Percentiles rank a stretch among this genome's conserved stretches.
phyloP scores from a whole-genome alignment of 1,140 invertebrate species.

The Chrysomallon squamiferum region DNA sequence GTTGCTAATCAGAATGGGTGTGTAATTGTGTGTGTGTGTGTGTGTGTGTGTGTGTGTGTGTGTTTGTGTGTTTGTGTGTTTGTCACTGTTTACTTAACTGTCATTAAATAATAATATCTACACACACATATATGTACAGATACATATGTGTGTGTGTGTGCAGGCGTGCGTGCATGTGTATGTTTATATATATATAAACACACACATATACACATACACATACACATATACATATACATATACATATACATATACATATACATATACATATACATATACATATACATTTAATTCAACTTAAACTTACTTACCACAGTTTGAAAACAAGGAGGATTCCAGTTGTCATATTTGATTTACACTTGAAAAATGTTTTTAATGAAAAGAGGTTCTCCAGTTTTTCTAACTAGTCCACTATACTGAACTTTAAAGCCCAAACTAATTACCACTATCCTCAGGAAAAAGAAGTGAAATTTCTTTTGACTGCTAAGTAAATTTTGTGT shows the following conservation, averaged over 20 bases:
- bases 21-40: conserved; percentile 10
- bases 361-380: neutral
- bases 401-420: too few species aligned
- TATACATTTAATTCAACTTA: too few species aligned
- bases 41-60: conserved; percentile 12
- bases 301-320: conserved; percentile 41
- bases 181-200: neutral
- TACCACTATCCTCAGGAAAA: too few species aligned
- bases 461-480: too few species aligned
- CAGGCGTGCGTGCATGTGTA: neutral
- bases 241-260: neutral
- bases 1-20: too few species aligned
- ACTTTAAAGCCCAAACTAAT: too few species aligned
- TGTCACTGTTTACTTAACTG: neutral
- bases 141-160: neutral
- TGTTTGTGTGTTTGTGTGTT: conserved; percentile 1
- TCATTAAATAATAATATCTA: neutral
- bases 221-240: neutral
- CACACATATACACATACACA: neutral
- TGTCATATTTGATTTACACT: conserved; percentile 25
- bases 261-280: neutral
- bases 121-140: neutral
- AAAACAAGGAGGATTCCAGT: conserved; percentile 40
- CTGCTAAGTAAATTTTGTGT: too few species aligned
- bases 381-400: neutral